Evolutionary conservation across 1,140 invertebrate species (phyloP).

Genomic region (Lepidurus couesii): DNA sequence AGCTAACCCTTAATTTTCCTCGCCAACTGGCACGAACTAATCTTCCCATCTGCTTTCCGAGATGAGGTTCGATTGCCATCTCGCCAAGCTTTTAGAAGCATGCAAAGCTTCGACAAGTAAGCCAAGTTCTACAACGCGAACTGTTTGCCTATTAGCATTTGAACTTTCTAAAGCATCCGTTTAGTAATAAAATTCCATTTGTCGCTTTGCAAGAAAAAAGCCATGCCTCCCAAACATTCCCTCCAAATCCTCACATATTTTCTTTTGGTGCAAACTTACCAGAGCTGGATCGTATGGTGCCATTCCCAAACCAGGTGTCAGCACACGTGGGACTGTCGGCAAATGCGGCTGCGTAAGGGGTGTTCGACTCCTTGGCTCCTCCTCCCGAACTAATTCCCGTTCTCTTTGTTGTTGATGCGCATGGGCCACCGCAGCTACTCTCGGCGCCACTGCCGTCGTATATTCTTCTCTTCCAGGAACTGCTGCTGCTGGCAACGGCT

Average conservation of each 20-base stretch:
- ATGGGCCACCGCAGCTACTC: background rate
- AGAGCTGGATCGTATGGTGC: background rate
- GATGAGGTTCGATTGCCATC: too few relatives aligned
- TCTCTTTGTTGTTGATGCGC: background rate
- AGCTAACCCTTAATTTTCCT: too few relatives aligned
- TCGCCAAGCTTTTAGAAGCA: too few relatives aligned
- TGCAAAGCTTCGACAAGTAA: too few relatives aligned
- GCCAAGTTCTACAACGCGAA: too few relatives aligned
- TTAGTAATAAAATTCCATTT: too few relatives aligned
- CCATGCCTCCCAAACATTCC: too few relatives aligned
- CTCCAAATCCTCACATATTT: background rate
- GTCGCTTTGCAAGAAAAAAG: too few relatives aligned
- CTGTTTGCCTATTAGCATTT: too few relatives aligned
- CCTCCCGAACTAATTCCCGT: background rate
- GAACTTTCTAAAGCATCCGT: too few relatives aligned
- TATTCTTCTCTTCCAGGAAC: background rate
- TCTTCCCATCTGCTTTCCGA: too few relatives aligned
- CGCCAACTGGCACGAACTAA: too few relatives aligned
- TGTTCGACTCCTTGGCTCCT: background rate
- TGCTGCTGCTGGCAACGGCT: background rate
- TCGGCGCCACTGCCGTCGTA: background rate
- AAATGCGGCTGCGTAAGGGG: background rate
- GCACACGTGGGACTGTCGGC: constrained; percentile 23
- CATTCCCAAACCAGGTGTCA: constrained; percentile 18
- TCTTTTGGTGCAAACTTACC: background rate